Evolutionary conservation across 1,140 invertebrate species (phyloP).

Genomic region (Amyelois transitella): DNA sequence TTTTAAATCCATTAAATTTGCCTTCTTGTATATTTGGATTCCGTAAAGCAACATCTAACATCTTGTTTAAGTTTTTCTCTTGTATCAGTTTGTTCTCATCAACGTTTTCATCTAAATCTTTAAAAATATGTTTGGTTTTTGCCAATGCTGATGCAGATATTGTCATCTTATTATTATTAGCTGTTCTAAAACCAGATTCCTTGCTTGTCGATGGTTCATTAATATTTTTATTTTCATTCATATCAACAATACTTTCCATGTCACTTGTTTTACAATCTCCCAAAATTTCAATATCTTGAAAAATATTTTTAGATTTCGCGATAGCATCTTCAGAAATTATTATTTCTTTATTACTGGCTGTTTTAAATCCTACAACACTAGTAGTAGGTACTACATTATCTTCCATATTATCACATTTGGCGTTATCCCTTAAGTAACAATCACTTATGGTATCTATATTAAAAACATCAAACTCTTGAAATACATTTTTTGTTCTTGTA

Average conservation of each 20-base stretch:
- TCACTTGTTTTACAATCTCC: not conserved
- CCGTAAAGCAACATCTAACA: not conserved
- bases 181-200: slow-evolving; percentile 30
- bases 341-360: slow-evolving; percentile 20
- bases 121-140: slow-evolving; percentile 37
- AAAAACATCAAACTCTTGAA: slow-evolving; percentile 9
- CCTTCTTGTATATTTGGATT: not conserved
- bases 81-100: not conserved
- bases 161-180: slow-evolving; percentile 31
- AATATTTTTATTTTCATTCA: slow-evolving; percentile 13
- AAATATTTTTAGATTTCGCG: slow-evolving; percentile 26
- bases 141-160: slow-evolving; percentile 44
- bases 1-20: slow-evolving; percentile 14
- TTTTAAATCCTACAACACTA: slow-evolving; percentile 12
- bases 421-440: no score
- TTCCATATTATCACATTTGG: not conserved
- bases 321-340: slow-evolving; percentile 18
- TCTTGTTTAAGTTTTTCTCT: not conserved
- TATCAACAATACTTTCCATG: not conserved
- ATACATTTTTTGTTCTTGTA: slow-evolving; percentile 19
- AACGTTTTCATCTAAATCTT: slow-evolving; percentile 24
- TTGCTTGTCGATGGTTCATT: slow-evolving; percentile 2
- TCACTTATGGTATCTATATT: slow-evolving; percentile 1
- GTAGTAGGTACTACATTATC: not conserved
- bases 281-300: slow-evolving; percentile 5